A percentile compares a stretch with the other conserved stretches of the same genome.
Conservation (phyloP, 2,888 invertebrate species). For the Nemoura dubitans region DNA sequence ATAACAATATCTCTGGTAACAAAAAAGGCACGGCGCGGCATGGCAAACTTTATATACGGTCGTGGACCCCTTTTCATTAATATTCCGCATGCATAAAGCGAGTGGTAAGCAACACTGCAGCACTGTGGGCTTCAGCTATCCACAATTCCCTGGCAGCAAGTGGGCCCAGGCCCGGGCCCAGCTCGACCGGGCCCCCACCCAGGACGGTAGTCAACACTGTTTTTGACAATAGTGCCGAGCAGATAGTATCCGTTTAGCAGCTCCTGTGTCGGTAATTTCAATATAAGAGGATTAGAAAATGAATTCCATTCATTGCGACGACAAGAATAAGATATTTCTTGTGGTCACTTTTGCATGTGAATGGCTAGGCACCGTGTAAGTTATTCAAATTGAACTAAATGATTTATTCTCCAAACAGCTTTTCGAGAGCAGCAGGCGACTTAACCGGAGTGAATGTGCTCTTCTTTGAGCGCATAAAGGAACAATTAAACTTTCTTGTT, state of each 20-base stretch:
- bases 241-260: conserved; percentile 22
- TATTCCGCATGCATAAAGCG: conserved; percentile 34
- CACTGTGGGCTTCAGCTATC: conserved; percentile 29
- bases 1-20: conserved; percentile 10
- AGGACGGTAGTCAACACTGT: conserved; percentile 15
- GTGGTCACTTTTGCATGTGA: conserved; percentile 40
- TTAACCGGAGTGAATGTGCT: conserved; percentile 18
- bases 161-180: too few relatives aligned
- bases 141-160: too few relatives aligned
- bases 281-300: conserved; percentile 39
- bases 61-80: conserved; percentile 34
- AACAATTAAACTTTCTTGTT: conserved; percentile 31
- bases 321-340: conserved; percentile 25
- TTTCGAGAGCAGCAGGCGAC: not conserved
- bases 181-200: too few relatives aligned
- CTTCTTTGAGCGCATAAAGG: conserved; percentile 1
- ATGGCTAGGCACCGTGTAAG: conserved; percentile 4
- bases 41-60: conserved; percentile 8
- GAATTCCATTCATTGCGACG: conserved; percentile 8
- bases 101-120: conserved; percentile 38
- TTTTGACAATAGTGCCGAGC: conserved; percentile 23
- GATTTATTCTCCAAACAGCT: conserved; percentile 40
- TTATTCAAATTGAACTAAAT: conserved; percentile 37
- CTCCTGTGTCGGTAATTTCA: conserved; percentile 32
- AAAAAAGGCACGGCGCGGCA: not conserved